Conservation (phyloP, 2,113 vertebrate species). For the Erythrocercus mccallii region DNA sequence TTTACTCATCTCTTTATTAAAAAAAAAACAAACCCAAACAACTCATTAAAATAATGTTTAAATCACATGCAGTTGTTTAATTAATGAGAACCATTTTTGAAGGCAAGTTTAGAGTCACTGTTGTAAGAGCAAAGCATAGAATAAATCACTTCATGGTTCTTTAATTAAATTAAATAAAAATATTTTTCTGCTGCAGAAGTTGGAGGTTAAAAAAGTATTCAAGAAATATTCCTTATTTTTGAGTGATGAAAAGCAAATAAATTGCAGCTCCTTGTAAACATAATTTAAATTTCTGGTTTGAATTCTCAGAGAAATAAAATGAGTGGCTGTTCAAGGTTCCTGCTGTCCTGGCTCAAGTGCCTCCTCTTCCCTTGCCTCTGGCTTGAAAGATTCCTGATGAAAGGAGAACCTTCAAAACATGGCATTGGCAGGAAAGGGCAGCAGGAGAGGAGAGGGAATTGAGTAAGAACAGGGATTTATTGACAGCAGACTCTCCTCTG, state of each 20-base stretch:
- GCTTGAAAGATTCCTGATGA: background rate
- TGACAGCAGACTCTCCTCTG: background rate
- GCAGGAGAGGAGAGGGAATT: background rate
- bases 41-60: background rate
- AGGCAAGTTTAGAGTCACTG: background rate
- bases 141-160: background rate
- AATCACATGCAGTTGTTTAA: background rate
- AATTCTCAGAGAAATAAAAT: background rate
- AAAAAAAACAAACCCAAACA: background rate
- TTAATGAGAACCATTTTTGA: background rate
- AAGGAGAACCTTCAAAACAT: background rate
- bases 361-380: background rate
- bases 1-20: background rate
- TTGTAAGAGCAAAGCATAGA: background rate
- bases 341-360: background rate
- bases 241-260: background rate
- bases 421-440: background rate
- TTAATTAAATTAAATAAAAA: background rate
- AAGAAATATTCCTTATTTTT: background rate
- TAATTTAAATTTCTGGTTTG: background rate
- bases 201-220: background rate
- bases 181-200: background rate
- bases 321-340: background rate
- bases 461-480: background rate
- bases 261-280: background rate